These are phyloP conservation scores for Agonopterix heracliana DNA, from an alignment of 2,888 invertebrate species.

Conservation along the genomic window DNA sequence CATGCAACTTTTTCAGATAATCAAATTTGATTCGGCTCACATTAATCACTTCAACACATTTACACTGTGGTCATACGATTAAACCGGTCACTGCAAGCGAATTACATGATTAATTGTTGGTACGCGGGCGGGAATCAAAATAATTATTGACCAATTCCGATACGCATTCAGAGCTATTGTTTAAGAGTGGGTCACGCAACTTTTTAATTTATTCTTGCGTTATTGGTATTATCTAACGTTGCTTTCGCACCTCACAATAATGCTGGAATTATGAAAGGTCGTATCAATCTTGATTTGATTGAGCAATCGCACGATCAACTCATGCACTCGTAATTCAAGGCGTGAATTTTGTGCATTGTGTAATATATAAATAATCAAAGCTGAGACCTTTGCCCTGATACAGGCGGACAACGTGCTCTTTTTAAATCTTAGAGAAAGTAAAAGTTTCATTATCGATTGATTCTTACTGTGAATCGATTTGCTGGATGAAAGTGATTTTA, in stretches of 20 bases:
- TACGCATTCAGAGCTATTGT: constrained; percentile 33
- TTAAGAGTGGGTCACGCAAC: constrained; percentile 22
- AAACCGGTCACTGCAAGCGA: constrained; percentile 12
- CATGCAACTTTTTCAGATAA: constrained; percentile 51
- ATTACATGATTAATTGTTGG: constrained; percentile 55
- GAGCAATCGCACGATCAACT: constrained; percentile 45
- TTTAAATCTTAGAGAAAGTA: too few species aligned
- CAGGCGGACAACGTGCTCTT: constrained; percentile 20
- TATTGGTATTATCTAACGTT: constrained; percentile 5
- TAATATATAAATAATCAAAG: constrained; percentile 30
- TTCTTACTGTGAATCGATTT: too few species aligned
- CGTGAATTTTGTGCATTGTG: constrained; percentile 57
- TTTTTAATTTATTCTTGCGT: constrained; percentile 7
- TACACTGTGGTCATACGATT: constrained; percentile 41
- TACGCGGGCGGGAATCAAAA: constrained; percentile 47
- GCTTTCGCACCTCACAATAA: constrained; percentile 22
- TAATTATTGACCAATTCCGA: constrained; percentile 40
- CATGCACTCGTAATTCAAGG: constrained; percentile 29
- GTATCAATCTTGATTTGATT: constrained; percentile 34
- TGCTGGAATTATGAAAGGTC: constrained; percentile 36
- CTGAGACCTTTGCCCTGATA: constrained; percentile 37
- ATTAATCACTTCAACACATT: constrained; percentile 71
- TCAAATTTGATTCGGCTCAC: constrained; percentile 57
- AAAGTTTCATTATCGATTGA: too few species aligned
- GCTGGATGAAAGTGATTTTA: too few species aligned